Percentiles rank a stretch among this genome's conserved stretches.
Evolutionary conservation across 2,797 vertebrate genomes (phyloP).

Genomic region (Okamejei kenojei): DNA sequence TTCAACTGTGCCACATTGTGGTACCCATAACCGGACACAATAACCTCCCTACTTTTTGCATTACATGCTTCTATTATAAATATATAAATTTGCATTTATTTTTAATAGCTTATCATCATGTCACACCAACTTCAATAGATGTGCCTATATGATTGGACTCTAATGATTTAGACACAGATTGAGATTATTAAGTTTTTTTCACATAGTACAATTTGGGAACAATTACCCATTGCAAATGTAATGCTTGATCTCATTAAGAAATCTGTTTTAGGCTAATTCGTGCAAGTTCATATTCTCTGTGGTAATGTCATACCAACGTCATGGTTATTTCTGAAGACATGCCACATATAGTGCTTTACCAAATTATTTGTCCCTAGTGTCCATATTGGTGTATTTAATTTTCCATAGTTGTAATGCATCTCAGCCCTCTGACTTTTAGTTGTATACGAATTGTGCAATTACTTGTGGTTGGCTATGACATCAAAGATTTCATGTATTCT

Average conservation of each 20-base stretch:
- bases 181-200: background rate
- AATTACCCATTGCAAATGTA: background rate
- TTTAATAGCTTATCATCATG: background rate
- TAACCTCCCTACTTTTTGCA: background rate
- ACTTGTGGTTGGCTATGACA: background rate
- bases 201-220: background rate
- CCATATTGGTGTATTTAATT: too few relatives aligned
- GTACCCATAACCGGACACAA: background rate
- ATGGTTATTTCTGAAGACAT: background rate
- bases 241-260: background rate
- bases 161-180: background rate
- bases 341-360: background rate
- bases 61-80: background rate
- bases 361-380: background rate
- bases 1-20: too few relatives aligned
- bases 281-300: too few relatives aligned
- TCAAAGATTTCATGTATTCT: background rate
- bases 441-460: background rate
- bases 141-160: background rate
- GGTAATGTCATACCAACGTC: background rate
- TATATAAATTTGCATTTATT: background rate
- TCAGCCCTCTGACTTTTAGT: background rate
- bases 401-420: background rate
- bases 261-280: background rate
- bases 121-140: background rate